Conservation (phyloP, 2,888 invertebrate genomes). For the Belgica antarctica region DNA sequence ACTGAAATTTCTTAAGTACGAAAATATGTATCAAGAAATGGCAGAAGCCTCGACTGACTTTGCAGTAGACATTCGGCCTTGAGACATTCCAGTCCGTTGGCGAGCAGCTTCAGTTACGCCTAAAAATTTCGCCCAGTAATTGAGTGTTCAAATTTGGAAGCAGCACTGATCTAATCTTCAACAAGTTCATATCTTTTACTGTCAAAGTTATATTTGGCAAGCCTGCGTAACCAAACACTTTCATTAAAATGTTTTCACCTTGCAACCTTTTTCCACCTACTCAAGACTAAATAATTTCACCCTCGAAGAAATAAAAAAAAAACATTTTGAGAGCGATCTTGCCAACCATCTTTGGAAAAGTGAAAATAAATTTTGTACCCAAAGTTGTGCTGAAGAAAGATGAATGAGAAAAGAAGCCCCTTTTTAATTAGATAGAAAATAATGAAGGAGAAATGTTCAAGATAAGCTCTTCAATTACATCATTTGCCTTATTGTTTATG, state of each 20-base stretch:
- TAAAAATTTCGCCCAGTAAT: too few species aligned
- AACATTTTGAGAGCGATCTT: neutral
- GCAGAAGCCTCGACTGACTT: too few species aligned
- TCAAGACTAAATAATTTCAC: neutral
- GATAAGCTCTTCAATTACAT: constrained; percentile 4
- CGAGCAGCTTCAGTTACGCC: too few species aligned
- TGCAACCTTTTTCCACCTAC: neutral
- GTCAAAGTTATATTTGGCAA: constrained; percentile 6
- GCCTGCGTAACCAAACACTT: too few species aligned
- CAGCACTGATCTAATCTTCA: too few species aligned
- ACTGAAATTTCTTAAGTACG: too few species aligned
- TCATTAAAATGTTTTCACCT: neutral
- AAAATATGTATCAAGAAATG: too few species aligned
- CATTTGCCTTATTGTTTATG: constrained; percentile 25
- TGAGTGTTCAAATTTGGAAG: too few species aligned
- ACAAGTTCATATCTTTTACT: too few species aligned
- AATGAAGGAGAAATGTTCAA: constrained; percentile 12
- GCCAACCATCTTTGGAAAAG: neutral
- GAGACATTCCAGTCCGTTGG: too few species aligned
- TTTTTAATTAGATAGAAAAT: neutral
- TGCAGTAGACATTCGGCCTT: too few species aligned
- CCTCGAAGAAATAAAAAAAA: too few species aligned
- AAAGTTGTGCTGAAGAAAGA: neutral
- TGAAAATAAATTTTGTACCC: neutral
- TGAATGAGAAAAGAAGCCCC: neutral